These are phyloP conservation scores for Colostygia pectinataria DNA, from an alignment of 2,888 invertebrate genomes.

Conservation along the genomic window DNA sequence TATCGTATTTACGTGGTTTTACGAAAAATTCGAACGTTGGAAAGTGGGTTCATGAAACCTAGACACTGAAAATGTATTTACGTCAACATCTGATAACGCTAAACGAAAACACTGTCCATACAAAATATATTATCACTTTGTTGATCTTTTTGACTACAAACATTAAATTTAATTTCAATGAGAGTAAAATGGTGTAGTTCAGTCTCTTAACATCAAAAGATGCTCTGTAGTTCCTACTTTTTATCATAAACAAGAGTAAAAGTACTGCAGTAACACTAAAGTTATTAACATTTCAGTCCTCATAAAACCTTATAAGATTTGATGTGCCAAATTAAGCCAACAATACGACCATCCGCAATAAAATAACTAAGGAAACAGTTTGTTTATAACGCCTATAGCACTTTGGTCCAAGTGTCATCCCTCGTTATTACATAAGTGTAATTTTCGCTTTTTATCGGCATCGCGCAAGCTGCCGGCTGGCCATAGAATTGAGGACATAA, in stretches of 20 bases:
- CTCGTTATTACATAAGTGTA: constrained; percentile 41
- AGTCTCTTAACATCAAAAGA: no score
- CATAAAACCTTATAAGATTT: constrained; percentile 7
- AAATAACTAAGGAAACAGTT: constrained; percentile 21
- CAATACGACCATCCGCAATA: constrained; percentile 12
- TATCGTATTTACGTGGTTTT: constrained; percentile 15
- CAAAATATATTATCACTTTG: no score
- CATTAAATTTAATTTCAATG: no score
- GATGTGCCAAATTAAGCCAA: constrained; percentile 18
- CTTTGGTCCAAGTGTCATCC: constrained; percentile 34
- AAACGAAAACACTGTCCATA: not conserved
- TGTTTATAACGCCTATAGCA: constrained; percentile 23
- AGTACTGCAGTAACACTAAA: not conserved
- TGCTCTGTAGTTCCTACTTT: no score
- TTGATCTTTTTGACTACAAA: no score
- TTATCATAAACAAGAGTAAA: no score
- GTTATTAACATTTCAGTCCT: not conserved
- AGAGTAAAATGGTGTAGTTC: no score
- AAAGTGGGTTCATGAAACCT: constrained; percentile 3
- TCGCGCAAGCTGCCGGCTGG: constrained; percentile 36
- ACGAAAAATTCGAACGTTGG: constrained; percentile 3
- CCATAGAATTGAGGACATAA: constrained; percentile 37
- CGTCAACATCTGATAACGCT: not conserved
- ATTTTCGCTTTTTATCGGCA: constrained; percentile 42
- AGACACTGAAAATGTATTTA: constrained; percentile 2